phyloP scores from a whole-genome alignment of 2,888 invertebrate species.

The Eupithecia subfuscata region DNA sequence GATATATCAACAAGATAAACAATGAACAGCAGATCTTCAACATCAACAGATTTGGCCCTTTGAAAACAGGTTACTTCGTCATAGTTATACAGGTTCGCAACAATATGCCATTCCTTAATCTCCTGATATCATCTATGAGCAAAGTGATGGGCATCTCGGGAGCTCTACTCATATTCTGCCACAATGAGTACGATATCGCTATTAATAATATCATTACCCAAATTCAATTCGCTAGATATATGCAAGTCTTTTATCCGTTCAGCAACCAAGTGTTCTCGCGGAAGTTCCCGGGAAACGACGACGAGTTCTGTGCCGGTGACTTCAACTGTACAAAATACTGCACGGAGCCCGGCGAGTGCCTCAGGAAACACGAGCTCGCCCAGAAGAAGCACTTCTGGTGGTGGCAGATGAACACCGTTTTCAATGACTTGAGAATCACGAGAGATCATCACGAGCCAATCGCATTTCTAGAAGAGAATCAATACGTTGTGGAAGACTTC shows the following conservation, averaged over 20 bases:
- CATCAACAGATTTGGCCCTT: constrained; percentile 28
- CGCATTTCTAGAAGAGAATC: constrained; percentile 52
- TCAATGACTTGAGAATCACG: constrained; percentile 50
- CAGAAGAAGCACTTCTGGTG: constrained; percentile 64
- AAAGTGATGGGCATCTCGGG: constrained; percentile 49
- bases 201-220: constrained; percentile 46
- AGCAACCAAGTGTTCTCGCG: constrained; percentile 57
- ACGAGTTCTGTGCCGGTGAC: constrained; percentile 48
- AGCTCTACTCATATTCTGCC: constrained; percentile 56
- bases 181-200: constrained; percentile 45
- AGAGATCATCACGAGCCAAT: constrained; percentile 44
- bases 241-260: constrained; percentile 60
- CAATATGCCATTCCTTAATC: constrained; percentile 47
- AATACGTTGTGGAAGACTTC: constrained; percentile 58
- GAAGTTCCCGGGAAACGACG: constrained; percentile 57
- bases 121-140: constrained; percentile 52
- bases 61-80: constrained; percentile 36
- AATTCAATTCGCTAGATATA: constrained; percentile 50
- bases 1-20: constrained; percentile 48
- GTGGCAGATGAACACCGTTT: constrained; percentile 61
- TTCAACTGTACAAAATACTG: constrained; percentile 46
- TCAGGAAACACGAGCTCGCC: constrained; percentile 34
- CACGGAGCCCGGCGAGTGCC: not conserved
- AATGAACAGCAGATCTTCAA: constrained; percentile 49
- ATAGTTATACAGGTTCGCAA: constrained; percentile 61